These are phyloP conservation scores for Brachionus sp. DNA, from an alignment of 1,140 invertebrate species.

Conservation along the genomic window DNA sequence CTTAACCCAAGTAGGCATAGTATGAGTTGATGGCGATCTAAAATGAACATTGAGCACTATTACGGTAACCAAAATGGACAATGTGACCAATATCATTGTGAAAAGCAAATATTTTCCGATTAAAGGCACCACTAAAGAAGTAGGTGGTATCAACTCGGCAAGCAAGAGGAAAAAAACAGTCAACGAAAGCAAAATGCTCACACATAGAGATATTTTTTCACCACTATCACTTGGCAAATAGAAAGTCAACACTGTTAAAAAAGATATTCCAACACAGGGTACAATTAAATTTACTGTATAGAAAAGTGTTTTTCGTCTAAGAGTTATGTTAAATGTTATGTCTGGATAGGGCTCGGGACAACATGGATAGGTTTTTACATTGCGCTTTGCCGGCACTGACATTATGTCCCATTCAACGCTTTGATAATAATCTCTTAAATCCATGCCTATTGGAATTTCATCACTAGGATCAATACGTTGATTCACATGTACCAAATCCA, in stretches of 20 bases:
- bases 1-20: constrained; percentile 73
- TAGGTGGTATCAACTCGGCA: constrained; percentile 97
- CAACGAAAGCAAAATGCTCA: constrained; percentile 95
- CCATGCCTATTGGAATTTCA: constrained; percentile 62
- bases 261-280: constrained; percentile 95
- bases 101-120: constrained; percentile 98
- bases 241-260: constrained; percentile 95
- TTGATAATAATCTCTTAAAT: constrained; percentile 89
- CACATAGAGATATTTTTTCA: constrained; percentile 94
- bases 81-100: constrained; percentile 99
- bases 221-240: constrained; percentile 96
- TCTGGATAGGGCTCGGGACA: constrained; percentile 88
- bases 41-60: constrained; percentile 99
- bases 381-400: constrained; percentile 67
- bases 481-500: constrained; percentile 66
- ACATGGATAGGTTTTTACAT: constrained; percentile 72
- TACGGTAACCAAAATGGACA: constrained; percentile 96
- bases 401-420: constrained; percentile 99
- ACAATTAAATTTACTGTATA: constrained; percentile 99
- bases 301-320: constrained; percentile 87
- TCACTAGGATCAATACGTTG: constrained; percentile 69
- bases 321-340: constrained; percentile 97
- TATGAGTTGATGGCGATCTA: constrained; percentile 77
- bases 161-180: constrained; percentile 97
- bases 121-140: constrained; percentile 66